Conservation (phyloP, 2,888 invertebrate species). For the Caenorhabditis japonica region DNA sequence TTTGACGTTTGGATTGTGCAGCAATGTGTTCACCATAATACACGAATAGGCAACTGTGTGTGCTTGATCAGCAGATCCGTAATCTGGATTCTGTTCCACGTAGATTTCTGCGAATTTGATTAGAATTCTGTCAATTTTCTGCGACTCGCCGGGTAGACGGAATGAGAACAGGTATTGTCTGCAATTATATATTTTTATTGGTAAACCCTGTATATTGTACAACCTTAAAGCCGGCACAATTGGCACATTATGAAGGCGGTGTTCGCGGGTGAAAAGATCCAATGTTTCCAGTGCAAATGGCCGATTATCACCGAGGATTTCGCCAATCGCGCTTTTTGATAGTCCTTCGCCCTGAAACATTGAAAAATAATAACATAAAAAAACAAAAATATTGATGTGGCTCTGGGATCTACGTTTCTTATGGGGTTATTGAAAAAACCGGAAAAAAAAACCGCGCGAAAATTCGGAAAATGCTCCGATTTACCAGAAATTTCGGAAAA, state of each 20-base stretch:
- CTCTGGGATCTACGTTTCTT: too few species aligned
- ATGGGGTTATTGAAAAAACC: too few species aligned
- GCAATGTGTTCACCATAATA: conserved; percentile 67
- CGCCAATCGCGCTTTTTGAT: conserved; percentile 63
- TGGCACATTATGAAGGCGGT: conserved; percentile 57
- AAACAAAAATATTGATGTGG: too few species aligned
- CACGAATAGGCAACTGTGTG: conserved; percentile 65
- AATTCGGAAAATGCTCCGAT: too few species aligned
- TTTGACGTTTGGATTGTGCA: conserved; percentile 66
- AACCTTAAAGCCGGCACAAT: conserved; percentile 62
- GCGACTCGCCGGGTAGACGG: conserved; percentile 66
- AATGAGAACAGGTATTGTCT: conserved; percentile 50
- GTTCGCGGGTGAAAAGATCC: conserved; percentile 56
- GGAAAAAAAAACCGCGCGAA: too few species aligned
- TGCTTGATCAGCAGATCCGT: conserved; percentile 56
- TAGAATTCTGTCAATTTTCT: conserved; percentile 66
- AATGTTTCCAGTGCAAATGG: conserved; percentile 55
- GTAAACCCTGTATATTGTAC: neutral
- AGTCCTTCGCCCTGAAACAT: conserved; percentile 61
- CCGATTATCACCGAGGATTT: conserved; percentile 63
- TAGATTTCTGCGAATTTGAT: conserved; percentile 64
- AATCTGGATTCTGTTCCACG: conserved; percentile 47
- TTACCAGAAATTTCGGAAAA: too few species aligned
- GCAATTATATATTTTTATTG: neutral
- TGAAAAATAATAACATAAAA: too few species aligned